Base-by-base conservation (phyloP, 2,113 vertebrate species). In the Upupa epops region DNA sequence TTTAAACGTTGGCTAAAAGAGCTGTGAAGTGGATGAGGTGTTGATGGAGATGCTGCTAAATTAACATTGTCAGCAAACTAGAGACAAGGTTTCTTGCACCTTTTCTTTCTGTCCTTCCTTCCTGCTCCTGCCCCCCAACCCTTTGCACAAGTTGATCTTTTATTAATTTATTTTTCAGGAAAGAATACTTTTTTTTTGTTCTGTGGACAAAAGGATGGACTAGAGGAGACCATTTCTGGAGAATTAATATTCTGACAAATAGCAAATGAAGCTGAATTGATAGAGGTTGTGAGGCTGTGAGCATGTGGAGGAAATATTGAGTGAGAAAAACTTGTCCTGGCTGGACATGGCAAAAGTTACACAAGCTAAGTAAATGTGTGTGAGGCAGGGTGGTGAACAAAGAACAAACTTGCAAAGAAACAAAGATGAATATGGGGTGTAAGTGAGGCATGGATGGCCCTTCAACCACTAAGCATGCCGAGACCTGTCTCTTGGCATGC, bases 1-100 rank as follows among this genome's bases (percentile, higher is more conserved):
- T 97, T 97, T 92, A 94, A 92, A 96, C 95, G 61, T 86, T 95
- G 94, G 89, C 81, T 95, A 61, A 92, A 83, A 80, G 76, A 86
- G 91, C 70, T 73, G 71, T 70, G 76, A 78, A 93, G 77, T 40
- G 95, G 86, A 83, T 94, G 68, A 84, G 63, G 72, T 93, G 93
- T 86, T 93, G 93, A 96, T 93, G 76, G 95, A 97, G 81, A 94
- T 68, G 61, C 65, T 25, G 37, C 51, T 90, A 95, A 95, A 94
- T 95, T 70, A 86, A 82, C 54, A 45, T 92, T 95, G 94, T 96
- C 96, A 97, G 92, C 77, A 92, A 92, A 82, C 54, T 96, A 92
- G 92, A 93, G 65, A 71, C 71, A 89, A 79, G 26, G 24, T 78
- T 69, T 68, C 83, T 96, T 95, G 96, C n/a, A 80, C 81, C 34